Percentiles rank a stretch among this genome's conserved stretches.
phyloP scores from a whole-genome alignment of 2,888 invertebrate genomes.

The Nymphalis polychloros region DNA sequence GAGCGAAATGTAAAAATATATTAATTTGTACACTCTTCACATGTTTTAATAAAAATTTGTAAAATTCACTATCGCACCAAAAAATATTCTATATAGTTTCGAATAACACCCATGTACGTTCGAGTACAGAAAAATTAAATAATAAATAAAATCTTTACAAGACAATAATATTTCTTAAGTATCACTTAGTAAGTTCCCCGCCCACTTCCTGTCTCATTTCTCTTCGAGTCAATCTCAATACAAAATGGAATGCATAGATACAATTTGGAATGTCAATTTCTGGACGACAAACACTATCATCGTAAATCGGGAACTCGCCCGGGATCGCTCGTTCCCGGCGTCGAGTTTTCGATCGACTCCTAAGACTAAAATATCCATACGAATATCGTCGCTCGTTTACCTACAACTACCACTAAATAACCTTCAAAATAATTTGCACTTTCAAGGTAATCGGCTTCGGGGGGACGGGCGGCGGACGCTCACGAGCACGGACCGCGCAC shows the following conservation, averaged over 20 bases:
- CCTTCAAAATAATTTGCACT: conserved; percentile 75
- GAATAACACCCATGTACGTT: conserved; percentile 66
- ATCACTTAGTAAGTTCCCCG: conserved; percentile 71
- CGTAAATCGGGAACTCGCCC: conserved; percentile 11
- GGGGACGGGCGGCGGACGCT: conserved; percentile 73
- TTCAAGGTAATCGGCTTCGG: conserved; percentile 72
- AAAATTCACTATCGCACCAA: conserved; percentile 81
- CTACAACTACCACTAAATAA: conserved; percentile 70
- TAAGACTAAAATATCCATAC: conserved; percentile 74
- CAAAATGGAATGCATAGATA: conserved; percentile 47
- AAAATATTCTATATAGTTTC: conserved; percentile 73
- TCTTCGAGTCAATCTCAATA: conserved; percentile 50
- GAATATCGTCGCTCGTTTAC: conserved; percentile 53
- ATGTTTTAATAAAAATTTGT: conserved; percentile 76
- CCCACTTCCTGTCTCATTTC: conserved; percentile 51
- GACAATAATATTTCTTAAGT: conserved; percentile 57
- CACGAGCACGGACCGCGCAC: conserved; percentile 34
- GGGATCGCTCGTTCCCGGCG: conserved; percentile 8
- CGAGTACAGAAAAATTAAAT: conserved; percentile 67
- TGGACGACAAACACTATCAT: conserved; percentile 37
- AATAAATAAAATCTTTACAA: conserved; percentile 64
- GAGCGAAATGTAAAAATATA: conserved; percentile 81
- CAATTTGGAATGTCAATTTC: conserved; percentile 50
- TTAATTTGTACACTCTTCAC: conserved; percentile 79
- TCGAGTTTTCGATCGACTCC: conserved; percentile 47